Evolutionary conservation across 2,113 vertebrate species (phyloP).

Genomic region (Ranitomeya variabilis): DNA sequence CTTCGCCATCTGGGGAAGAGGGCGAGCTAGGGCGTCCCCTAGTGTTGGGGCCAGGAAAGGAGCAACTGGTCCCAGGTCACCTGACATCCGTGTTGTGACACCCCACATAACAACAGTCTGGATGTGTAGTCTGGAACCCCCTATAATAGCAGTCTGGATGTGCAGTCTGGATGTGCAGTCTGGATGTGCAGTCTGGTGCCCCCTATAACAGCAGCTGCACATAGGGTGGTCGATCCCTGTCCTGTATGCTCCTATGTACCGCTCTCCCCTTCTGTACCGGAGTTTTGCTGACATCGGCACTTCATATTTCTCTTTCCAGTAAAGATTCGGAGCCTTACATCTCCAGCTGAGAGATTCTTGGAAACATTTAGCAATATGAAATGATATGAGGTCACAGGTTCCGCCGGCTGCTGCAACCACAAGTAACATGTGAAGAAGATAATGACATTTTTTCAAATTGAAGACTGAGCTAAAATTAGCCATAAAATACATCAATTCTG

Average conservation of each 20-base stretch:
- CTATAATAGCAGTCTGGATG: too few species aligned
- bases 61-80: too few species aligned
- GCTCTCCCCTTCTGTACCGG: not conserved
- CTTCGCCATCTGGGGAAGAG: too few species aligned
- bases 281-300: slow-evolving; percentile 6
- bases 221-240: too few species aligned
- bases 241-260: not conserved
- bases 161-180: too few species aligned
- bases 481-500: not conserved
- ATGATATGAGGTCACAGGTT: slow-evolving; percentile 23
- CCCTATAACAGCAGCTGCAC: not conserved
- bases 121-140: too few species aligned
- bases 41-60: too few species aligned
- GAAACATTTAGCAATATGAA: slow-evolving; percentile 42
- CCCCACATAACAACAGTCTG: too few species aligned
- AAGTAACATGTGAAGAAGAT: not conserved
- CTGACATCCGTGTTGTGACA: too few species aligned
- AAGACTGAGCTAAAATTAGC: slow-evolving; percentile 22
- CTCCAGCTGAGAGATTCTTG: not conserved
- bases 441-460: not conserved
- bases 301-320: slow-evolving; percentile 14
- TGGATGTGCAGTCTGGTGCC: too few species aligned
- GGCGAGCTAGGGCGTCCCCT: too few species aligned
- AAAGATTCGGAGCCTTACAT: not conserved
- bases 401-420: not conserved